Conservation (phyloP, 2,888 invertebrate species). For the Scrobipalpa atriplicella region DNA sequence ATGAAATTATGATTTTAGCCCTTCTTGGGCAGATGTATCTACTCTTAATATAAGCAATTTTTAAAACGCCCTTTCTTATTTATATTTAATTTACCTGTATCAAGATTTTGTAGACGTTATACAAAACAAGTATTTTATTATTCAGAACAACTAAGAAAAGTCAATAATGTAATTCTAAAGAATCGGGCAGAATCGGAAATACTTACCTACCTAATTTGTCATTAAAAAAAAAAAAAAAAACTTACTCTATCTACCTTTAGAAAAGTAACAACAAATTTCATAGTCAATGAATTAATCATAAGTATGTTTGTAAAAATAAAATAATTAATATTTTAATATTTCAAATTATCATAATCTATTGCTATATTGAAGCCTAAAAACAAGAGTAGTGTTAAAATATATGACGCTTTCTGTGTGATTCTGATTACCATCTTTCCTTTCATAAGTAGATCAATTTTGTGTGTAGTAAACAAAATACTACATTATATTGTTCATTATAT, state of each 20-base stretch:
- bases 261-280: conserved; percentile 14
- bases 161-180: neutral
- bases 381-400: neutral
- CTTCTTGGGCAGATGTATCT: too few relatives aligned
- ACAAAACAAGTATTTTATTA: neutral
- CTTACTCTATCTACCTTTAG: conserved; percentile 2
- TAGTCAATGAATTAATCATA: conserved; percentile 17
- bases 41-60: too few relatives aligned
- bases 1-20: too few relatives aligned
- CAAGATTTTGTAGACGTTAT: too few relatives aligned
- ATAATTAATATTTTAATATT: conserved; percentile 16
- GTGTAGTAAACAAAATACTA: neutral
- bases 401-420: conserved; percentile 10
- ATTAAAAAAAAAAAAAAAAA: too few relatives aligned
- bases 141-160: neutral
- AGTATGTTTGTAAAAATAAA: conserved; percentile 8
- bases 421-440: neutral
- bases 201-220: neutral
- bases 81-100: too few relatives aligned
- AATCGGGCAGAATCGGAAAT: neutral
- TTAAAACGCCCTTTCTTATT: too few relatives aligned
- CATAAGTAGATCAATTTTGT: conserved; percentile 4
- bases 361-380: conserved; percentile 6
- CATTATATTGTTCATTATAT: neutral
- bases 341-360: neutral